These are phyloP conservation scores for Heliocidaris tuberculata DNA, from an alignment of 35 echinoderm and acorn worm genomes.

Conservation along the genomic window DNA sequence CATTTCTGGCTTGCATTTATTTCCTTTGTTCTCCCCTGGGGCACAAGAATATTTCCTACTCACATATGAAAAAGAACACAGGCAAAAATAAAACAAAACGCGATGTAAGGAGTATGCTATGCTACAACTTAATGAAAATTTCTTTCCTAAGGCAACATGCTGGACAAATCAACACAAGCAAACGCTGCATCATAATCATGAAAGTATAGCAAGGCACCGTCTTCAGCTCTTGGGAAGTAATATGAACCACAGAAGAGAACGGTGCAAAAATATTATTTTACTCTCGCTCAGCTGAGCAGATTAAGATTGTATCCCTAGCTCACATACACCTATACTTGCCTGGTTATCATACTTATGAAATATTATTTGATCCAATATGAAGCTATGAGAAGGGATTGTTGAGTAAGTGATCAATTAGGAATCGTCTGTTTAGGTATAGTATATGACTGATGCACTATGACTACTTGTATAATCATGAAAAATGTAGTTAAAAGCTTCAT, in stretches of 20 bases:
- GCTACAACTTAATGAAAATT: background rate
- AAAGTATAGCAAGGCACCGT: background rate
- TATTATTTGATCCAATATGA: no score
- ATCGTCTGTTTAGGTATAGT: no score
- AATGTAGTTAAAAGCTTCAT: no score
- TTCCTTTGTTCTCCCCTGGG: background rate
- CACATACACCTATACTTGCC: no score
- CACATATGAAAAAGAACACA: background rate
- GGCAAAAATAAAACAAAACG: background rate
- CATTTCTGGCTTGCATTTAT: background rate
- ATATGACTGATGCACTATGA: no score
- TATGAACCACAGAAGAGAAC: background rate
- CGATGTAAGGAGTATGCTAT: background rate
- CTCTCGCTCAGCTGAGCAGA: background rate
- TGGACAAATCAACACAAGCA: background rate
- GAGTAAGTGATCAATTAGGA: no score
- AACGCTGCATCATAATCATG: background rate
- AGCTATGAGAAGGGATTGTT: no score
- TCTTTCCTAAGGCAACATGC: constrained; percentile 7
- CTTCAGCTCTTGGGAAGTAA: background rate
- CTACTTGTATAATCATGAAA: no score
- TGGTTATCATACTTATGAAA: no score
- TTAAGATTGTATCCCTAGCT: background rate
- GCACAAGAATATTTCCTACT: background rate
- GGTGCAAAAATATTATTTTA: background rate